Conservation (phyloP, 35 echinoderm and acorn worm species). For the Chiridota heheva region DNA sequence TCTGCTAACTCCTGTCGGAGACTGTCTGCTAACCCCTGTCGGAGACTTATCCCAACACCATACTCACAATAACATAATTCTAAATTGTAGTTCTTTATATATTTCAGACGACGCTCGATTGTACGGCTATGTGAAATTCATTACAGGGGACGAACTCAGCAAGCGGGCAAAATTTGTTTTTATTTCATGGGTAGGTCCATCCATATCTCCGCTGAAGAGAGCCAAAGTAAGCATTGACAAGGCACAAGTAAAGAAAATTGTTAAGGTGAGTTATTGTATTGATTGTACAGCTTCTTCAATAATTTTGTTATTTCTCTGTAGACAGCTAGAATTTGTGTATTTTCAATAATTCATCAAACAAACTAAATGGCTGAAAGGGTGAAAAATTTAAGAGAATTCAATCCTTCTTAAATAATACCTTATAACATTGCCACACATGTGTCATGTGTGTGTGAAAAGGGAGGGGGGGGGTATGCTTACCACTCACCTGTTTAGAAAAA, state of each 20-base stretch:
- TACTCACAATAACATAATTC: too few species aligned
- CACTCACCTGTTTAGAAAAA: too few species aligned
- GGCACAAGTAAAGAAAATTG: slow-evolving; percentile 55
- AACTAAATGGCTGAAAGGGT: not conserved
- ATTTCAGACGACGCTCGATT: slow-evolving; percentile 68
- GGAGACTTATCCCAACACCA: too few species aligned
- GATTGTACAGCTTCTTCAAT: not conserved
- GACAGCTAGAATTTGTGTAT: not conserved
- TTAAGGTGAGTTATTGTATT: slow-evolving; percentile 52
- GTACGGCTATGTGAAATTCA: slow-evolving; percentile 65
- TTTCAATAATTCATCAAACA: not conserved
- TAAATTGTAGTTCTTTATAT: too few species aligned
- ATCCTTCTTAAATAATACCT: not conserved
- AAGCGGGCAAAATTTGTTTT: slow-evolving; percentile 86
- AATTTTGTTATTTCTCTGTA: not conserved
- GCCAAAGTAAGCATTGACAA: slow-evolving; percentile 94
- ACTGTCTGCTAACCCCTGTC: too few species aligned
- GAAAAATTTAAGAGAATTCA: not conserved
- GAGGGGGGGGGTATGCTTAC: too few species aligned
- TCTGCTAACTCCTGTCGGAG: too few species aligned
- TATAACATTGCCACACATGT: not conserved
- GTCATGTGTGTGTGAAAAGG: not conserved
- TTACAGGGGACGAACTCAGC: slow-evolving; percentile 81
- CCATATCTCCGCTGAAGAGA: slow-evolving; percentile 62
- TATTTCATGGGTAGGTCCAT: slow-evolving; percentile 76